Conservation (phyloP, 2,113 vertebrate species). For the Turdus rufiventris region DNA sequence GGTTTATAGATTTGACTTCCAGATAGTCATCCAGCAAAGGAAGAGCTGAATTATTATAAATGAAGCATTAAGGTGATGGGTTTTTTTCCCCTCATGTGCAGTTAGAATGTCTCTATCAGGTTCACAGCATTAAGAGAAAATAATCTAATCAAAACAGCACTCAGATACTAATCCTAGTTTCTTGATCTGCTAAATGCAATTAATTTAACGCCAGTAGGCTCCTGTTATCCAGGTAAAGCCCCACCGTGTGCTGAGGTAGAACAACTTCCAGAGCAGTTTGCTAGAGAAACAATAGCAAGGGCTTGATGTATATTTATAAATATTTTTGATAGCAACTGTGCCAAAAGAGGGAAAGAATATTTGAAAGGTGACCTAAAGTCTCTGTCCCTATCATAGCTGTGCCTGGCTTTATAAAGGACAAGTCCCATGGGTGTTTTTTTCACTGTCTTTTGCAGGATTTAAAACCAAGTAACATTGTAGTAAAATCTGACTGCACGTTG, state of each 20-base stretch:
- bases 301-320: background rate
- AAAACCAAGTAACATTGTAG: constrained; percentile 99
- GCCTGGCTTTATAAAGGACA: background rate
- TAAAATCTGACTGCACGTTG: constrained; percentile 97
- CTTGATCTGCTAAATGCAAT: background rate
- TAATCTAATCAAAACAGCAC: background rate
- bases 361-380: background rate
- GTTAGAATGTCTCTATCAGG: background rate
- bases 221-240: background rate
- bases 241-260: background rate
- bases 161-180: background rate
- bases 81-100: accelerated
- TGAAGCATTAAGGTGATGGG: background rate
- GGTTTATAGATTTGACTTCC: background rate
- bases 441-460: constrained; percentile 81
- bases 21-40: background rate
- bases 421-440: background rate
- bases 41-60: background rate
- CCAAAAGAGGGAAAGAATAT: background rate
- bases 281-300: background rate
- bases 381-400: accelerated
- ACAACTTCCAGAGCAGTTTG: background rate
- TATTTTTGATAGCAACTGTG: background rate
- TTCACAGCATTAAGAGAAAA: background rate
- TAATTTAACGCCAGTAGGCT: background rate